These are phyloP conservation scores for Ictidomys tridecemlineatus DNA, from an alignment of 2,113 vertebrate genomes.

Conservation along the genomic window DNA sequence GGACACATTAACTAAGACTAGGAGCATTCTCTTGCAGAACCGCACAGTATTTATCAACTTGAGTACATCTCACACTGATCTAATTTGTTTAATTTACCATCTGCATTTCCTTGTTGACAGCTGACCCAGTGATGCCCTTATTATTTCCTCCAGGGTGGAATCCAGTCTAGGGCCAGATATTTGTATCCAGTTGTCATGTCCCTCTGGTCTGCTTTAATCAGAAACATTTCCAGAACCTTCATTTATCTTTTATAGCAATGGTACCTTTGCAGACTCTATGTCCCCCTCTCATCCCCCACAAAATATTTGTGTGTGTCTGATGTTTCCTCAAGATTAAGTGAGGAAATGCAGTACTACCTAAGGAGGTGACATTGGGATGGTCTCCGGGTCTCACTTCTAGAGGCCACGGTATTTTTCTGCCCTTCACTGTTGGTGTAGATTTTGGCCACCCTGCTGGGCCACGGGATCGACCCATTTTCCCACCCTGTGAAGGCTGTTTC, in stretches of 20 bases:
- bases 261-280: background rate
- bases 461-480: background rate
- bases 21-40: background rate
- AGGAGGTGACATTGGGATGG: background rate
- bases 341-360: background rate
- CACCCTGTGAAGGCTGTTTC: background rate
- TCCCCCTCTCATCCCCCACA: background rate
- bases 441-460: background rate
- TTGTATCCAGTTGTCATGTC: background rate
- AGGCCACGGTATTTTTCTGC: background rate
- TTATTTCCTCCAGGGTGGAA: background rate
- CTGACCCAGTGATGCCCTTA: slow-evolving; percentile 4
- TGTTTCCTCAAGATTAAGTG: background rate
- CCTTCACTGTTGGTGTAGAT: background rate
- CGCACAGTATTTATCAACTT: background rate
- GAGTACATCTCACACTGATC: background rate
- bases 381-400: background rate
- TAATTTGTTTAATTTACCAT: slow-evolving; percentile 19
- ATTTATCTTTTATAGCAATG: background rate
- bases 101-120: slow-evolving; percentile 20
- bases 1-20: background rate
- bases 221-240: background rate
- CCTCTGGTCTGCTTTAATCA: slow-evolving; percentile 2
- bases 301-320: background rate
- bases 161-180: background rate